Percentiles rank a stretch among this genome's conserved stretches.
These are phyloP conservation scores for Drosophila pruinosa DNA, from an alignment of 1,140 invertebrate genomes.

Conservation along the genomic window DNA sequence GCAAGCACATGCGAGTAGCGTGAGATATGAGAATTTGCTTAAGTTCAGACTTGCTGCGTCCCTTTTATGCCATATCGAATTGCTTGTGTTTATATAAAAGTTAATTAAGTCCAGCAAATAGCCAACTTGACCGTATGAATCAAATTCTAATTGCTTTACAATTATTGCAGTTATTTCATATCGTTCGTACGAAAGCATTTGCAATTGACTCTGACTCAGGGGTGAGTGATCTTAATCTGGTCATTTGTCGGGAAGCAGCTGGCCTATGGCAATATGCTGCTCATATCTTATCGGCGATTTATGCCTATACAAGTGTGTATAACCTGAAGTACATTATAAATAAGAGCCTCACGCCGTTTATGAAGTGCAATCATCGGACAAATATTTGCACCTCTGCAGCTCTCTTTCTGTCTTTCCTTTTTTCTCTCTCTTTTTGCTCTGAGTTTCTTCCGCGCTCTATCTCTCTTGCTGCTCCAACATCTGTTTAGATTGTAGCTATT, in stretches of 20 bases:
- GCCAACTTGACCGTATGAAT: not conserved
- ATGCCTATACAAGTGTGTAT: not conserved
- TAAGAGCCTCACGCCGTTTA: slow-evolving; percentile 14
- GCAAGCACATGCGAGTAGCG: no score
- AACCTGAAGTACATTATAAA: slow-evolving; percentile 5
- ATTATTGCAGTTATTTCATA: not conserved
- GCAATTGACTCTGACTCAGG: not conserved
- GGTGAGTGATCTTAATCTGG: slow-evolving; percentile 11
- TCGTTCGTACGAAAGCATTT: not conserved
- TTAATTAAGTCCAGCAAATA: not conserved
- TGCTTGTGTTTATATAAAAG: not conserved
- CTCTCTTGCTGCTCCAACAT: not conserved
- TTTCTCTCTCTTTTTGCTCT: not conserved
- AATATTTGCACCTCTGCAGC: slow-evolving; percentile 56
- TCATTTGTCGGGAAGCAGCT: not conserved
- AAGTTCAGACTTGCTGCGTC: not conserved
- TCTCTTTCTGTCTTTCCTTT: slow-evolving; percentile 8
- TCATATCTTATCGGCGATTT: slow-evolving; percentile 27
- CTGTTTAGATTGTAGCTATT: not conserved
- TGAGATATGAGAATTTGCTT: not conserved
- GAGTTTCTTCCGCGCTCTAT: not conserved
- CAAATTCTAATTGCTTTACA: not conserved
- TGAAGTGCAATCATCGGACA: slow-evolving; percentile 40
- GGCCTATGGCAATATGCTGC: not conserved
- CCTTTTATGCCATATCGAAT: not conserved